Evolutionary conservation across 35 echinoderm and acorn worm species (phyloP).

Genomic region (Amphiura filiformis): DNA sequence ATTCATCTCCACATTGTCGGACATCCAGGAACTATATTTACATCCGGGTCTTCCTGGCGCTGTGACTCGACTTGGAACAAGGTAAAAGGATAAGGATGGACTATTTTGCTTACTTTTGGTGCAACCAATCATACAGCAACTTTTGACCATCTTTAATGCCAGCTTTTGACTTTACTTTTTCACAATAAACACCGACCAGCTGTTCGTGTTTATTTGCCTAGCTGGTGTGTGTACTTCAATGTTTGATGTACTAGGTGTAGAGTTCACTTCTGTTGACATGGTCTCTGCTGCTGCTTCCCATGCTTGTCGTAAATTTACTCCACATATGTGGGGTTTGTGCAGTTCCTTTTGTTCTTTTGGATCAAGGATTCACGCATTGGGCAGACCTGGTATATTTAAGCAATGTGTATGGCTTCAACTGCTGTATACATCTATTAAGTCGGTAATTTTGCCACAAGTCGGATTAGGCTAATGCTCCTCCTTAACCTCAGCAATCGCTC

Average conservation of each 20-base stretch:
- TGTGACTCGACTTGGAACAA: too few species aligned
- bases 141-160: too few species aligned
- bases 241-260: too few species aligned
- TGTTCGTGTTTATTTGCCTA: neutral
- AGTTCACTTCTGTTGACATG: too few species aligned
- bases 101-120: neutral
- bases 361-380: neutral
- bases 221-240: neutral
- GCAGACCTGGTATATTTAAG: neutral
- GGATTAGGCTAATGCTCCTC: neutral
- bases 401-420: neutral
- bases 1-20: neutral
- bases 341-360: neutral
- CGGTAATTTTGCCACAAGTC: neutral
- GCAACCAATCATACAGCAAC: neutral
- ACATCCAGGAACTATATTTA: too few species aligned
- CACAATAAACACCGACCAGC: neutral
- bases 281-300: neutral
- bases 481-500: neutral
- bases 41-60: too few species aligned
- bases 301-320: neutral
- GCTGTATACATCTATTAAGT: neutral
- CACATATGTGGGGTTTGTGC: neutral
- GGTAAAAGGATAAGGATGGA: too few species aligned
- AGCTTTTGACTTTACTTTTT: neutral